A percentile compares a stretch with the other conserved stretches of the same genome.
Conservation (phyloP, 2,797 vertebrate genomes). For the Gallirallus australis region DNA sequence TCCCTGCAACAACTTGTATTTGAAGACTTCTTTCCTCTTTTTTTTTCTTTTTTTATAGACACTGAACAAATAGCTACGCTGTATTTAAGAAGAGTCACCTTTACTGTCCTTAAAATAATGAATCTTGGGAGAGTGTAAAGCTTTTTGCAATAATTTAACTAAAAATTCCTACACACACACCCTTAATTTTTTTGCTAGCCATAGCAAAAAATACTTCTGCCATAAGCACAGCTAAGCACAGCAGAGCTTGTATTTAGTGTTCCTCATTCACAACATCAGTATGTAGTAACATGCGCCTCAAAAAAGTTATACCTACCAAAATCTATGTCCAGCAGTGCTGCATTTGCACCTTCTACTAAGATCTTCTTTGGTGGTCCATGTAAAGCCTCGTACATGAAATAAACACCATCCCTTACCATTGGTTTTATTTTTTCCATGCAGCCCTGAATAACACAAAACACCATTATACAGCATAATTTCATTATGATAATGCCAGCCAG, state of each 20-base stretch:
- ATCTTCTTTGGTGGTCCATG: slow-evolving; percentile 95
- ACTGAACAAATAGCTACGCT: background rate
- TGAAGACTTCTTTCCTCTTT: background rate
- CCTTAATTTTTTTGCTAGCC: background rate
- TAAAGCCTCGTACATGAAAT: slow-evolving; percentile 96
- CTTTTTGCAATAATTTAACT: background rate
- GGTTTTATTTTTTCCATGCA: slow-evolving; percentile 92
- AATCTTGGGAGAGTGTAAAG: background rate
- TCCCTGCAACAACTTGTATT: background rate
- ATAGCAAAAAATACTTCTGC: background rate
- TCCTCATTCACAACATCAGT: background rate
- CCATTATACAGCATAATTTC: background rate
- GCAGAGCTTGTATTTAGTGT: background rate
- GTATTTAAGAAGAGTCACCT: background rate
- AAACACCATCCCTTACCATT: slow-evolving; percentile 97
- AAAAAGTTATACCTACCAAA: slow-evolving; percentile 87
- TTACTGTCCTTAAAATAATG: background rate
- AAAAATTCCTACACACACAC: background rate
- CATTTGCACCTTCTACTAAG: slow-evolving; percentile 97
- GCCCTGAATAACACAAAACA: slow-evolving; percentile 76
- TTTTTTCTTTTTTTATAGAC: background rate
- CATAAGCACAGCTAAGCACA: background rate
- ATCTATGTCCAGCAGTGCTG: slow-evolving; percentile 96
- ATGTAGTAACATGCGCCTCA: background rate
- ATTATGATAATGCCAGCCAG: background rate